These are phyloP conservation scores for Sparus aurata DNA, from an alignment of 2,797 vertebrate genomes.

Conservation along the genomic window DNA sequence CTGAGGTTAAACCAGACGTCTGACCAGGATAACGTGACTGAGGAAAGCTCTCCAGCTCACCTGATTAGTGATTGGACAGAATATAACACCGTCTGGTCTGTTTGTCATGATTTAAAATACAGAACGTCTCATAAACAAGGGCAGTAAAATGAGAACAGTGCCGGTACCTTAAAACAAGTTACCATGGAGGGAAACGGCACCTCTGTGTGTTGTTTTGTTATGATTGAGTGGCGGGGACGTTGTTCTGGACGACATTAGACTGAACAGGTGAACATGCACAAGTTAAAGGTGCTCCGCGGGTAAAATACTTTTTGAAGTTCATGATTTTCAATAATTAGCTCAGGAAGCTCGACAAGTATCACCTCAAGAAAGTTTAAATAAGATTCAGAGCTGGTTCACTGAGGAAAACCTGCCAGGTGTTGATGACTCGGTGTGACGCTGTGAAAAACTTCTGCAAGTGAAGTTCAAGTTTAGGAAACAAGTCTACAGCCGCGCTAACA, in stretches of 20 bases:
- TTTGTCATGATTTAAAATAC: slow-evolving; percentile 30
- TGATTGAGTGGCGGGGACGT: too few relatives aligned
- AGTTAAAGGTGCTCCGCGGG: background rate
- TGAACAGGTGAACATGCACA: background rate
- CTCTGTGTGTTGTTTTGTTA: background rate
- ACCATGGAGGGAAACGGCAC: background rate
- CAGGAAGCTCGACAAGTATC: background rate
- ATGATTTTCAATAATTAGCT: background rate
- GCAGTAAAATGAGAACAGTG: background rate
- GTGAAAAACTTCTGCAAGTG: background rate
- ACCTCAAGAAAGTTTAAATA: background rate
- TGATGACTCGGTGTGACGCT: background rate
- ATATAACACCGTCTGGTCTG: slow-evolving; percentile 12
- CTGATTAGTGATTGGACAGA: slow-evolving; percentile 36
- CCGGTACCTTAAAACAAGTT: background rate
- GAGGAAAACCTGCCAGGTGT: background rate
- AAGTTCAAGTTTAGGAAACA: background rate
- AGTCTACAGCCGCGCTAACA: background rate
- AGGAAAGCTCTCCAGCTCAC: slow-evolving; percentile 13
- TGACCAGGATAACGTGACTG: background rate
- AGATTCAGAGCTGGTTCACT: background rate
- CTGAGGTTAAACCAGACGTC: background rate
- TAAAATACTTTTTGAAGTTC: too few relatives aligned
- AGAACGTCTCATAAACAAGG: background rate
- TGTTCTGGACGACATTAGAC: background rate